Evolutionary conservation across 1,140 invertebrate species (phyloP).

Genomic region (Drosophila eugracilis): DNA sequence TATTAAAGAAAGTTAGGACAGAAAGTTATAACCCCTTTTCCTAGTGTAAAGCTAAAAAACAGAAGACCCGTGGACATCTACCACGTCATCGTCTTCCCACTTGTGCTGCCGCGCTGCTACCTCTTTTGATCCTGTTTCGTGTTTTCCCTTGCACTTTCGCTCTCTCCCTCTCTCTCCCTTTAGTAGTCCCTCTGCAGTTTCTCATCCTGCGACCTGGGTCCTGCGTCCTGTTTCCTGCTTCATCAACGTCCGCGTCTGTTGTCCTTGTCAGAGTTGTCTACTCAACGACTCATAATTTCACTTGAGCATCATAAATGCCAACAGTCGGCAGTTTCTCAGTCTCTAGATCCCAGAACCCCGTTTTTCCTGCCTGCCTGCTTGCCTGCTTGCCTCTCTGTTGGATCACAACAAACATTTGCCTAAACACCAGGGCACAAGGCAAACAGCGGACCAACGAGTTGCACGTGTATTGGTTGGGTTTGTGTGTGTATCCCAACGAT

Average conservation of each 20-base stretch:
- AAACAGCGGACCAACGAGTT: slow-evolving; percentile 16
- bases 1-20: too few species aligned
- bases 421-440: slow-evolving; percentile 45
- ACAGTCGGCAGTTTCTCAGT: slow-evolving; percentile 48
- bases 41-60: background rate
- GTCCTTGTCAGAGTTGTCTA: slow-evolving; percentile 48
- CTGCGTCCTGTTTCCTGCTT: slow-evolving; percentile 11
- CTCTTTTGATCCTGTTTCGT: slow-evolving; percentile 11
- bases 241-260: slow-evolving; percentile 50
- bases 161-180: too few species aligned
- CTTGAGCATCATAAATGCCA: slow-evolving; percentile 54
- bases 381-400: slow-evolving; percentile 5
- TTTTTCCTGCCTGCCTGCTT: background rate
- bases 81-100: slow-evolving; percentile 29
- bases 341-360: slow-evolving; percentile 26
- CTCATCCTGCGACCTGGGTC: background rate
- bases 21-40: background rate
- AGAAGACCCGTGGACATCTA: slow-evolving; percentile 11
- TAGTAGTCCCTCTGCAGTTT: slow-evolving; percentile 25
- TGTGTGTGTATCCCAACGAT: slow-evolving; percentile 27
- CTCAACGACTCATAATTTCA: slow-evolving; percentile 72
- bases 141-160: slow-evolving; percentile 14
- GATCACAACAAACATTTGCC: slow-evolving; percentile 56
- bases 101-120: slow-evolving; percentile 1
- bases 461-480: background rate